A percentile compares a stretch with the other conserved stretches of the same genome.
Evolutionary conservation across 2,113 vertebrate genomes (phyloP).

Genomic region (Campylorhamphus procurvoides): DNA sequence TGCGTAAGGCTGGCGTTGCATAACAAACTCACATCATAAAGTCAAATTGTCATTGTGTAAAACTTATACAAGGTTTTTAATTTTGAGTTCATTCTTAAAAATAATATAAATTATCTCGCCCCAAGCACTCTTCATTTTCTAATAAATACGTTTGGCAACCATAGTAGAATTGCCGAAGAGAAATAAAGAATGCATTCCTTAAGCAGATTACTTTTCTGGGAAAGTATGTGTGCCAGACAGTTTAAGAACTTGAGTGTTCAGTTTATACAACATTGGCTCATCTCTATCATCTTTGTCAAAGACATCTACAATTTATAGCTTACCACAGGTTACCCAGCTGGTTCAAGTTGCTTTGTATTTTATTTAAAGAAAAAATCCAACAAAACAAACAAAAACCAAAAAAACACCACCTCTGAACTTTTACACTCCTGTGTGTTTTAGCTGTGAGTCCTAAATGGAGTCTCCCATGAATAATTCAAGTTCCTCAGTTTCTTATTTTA

Average conservation of each 20-base stretch:
- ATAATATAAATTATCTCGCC: conserved; percentile 13
- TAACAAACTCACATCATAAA: background rate
- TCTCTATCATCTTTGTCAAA: conserved; percentile 52
- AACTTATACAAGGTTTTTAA: background rate
- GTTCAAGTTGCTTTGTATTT: conserved; percentile 10
- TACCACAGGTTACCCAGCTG: conserved; percentile 17
- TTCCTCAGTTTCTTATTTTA: conserved; percentile 70
- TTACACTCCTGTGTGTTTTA: conserved; percentile 59
- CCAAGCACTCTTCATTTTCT: conserved; percentile 23
- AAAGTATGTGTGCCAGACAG: conserved; percentile 57
- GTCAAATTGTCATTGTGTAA: conserved; percentile 5
- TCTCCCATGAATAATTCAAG: conserved; percentile 69
- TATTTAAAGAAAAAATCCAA: background rate
- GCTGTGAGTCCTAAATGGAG: conserved; percentile 64
- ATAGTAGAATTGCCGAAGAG: background rate
- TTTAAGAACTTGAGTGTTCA: conserved; percentile 53
- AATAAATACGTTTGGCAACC: conserved; percentile 43
- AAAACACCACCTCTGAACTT: conserved; percentile 63
- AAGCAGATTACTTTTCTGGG: conserved; percentile 61
- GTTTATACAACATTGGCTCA: conserved; percentile 59
- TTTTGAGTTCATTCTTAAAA: conserved; percentile 11
- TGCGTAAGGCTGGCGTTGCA: background rate
- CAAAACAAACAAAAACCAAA: background rate
- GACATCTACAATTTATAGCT: conserved; percentile 37
- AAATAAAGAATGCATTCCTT: conserved; percentile 48